Percentiles rank a stretch among this genome's conserved stretches.
These are phyloP conservation scores for Pangasius sanitwongsei DNA, from an alignment of 2,797 vertebrate genomes.

Conservation along the genomic window DNA sequence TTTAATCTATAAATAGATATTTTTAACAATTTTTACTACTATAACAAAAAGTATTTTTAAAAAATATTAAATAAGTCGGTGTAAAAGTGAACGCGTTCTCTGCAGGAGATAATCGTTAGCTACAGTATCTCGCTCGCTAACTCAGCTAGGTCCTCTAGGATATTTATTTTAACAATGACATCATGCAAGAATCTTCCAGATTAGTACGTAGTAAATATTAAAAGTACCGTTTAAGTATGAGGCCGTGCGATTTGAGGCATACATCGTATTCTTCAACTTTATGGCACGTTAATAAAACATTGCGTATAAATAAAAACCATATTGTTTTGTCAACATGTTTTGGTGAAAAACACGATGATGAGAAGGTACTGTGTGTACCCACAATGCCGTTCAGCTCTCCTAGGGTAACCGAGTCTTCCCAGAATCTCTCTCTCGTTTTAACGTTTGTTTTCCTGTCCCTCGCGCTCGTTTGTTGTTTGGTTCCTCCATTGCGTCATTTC, in stretches of 20 bases:
- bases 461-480: neutral
- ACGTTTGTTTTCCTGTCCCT: slow-evolving; percentile 19
- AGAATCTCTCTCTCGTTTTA: slow-evolving; percentile 1
- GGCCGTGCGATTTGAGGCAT: neutral
- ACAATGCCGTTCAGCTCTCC: neutral
- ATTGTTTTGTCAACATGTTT: neutral
- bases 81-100: neutral
- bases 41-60: neutral
- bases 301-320: neutral
- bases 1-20: neutral
- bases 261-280: neutral
- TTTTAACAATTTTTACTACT: neutral
- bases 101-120: neutral
- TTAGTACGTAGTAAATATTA: neutral
- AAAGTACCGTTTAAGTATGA: neutral
- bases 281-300: neutral
- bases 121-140: neutral
- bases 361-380: neutral
- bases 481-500: slow-evolving; percentile 37
- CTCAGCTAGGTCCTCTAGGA: neutral
- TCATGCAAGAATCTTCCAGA: neutral
- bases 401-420: neutral
- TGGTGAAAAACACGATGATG: neutral
- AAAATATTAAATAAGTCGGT: neutral
- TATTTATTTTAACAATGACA: neutral